A percentile compares a stretch with the other conserved stretches of the same genome.
phyloP scores from a whole-genome alignment of 1,140 invertebrate genomes.

The Thereuonema tuberculata region DNA sequence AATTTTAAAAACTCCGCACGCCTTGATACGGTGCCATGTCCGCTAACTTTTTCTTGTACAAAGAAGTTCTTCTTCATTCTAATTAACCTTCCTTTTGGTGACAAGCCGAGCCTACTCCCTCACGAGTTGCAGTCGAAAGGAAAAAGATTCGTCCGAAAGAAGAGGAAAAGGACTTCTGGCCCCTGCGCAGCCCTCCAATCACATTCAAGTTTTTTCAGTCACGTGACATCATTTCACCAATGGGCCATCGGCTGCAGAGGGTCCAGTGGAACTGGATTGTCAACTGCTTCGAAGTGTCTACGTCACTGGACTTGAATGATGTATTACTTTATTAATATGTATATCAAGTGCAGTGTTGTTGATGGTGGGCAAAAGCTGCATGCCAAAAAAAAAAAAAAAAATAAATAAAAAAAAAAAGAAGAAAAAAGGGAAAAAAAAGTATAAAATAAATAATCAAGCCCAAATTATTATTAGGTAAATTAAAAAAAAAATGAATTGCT shows the following conservation, averaged over 20 bases:
- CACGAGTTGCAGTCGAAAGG: too few relatives aligned
- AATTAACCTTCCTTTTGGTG: neutral
- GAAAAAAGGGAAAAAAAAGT: neutral
- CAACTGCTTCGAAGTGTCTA: too few relatives aligned
- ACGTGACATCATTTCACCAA: too few relatives aligned
- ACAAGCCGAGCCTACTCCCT: too few relatives aligned
- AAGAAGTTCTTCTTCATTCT: conserved; percentile 6
- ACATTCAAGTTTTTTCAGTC: too few relatives aligned
- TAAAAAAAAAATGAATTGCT: neutral
- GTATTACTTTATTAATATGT: neutral
- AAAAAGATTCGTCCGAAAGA: neutral
- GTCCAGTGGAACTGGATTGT: too few relatives aligned
- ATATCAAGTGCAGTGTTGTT: neutral
- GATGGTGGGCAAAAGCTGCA: neutral
- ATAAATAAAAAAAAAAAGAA: neutral
- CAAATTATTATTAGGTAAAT: neutral
- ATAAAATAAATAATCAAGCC: neutral
- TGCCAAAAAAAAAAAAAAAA: neutral
- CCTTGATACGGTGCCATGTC: conserved; percentile 4
- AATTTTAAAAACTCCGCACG: neutral
- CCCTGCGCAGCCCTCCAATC: neutral
- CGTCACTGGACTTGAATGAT: too few relatives aligned
- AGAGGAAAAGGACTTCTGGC: neutral
- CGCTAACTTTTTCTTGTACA: conserved; percentile 9
- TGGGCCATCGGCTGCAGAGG: too few relatives aligned